phyloP scores from a whole-genome alignment of 2,888 invertebrate genomes.

The Magallana nippona region DNA sequence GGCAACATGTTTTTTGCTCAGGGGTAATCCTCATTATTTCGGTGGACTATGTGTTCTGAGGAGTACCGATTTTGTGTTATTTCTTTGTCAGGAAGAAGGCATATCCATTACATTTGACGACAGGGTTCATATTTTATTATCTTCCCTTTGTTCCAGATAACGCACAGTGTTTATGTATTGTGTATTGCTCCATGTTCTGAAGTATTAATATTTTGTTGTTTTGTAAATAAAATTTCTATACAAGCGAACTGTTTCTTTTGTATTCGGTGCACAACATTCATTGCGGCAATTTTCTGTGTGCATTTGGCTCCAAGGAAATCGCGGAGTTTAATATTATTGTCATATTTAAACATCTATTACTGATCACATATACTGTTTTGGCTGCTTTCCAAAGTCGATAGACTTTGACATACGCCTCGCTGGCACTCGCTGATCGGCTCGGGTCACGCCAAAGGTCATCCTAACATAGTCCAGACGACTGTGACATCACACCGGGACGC shows the following conservation, averaged over 20 bases:
- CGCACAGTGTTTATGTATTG: conserved; percentile 16
- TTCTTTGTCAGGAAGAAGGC: neutral
- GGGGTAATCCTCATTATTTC: conserved; percentile 9
- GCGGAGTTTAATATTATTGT: conserved; percentile 8
- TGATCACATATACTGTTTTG: conserved; percentile 33
- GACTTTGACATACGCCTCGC: conserved; percentile 32
- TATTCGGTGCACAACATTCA: neutral
- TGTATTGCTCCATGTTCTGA: conserved; percentile 13
- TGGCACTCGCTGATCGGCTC: conserved; percentile 16
- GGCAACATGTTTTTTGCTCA: neutral
- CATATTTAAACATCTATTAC: conserved; percentile 33
- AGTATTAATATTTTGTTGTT: conserved; percentile 4
- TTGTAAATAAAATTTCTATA: conserved; percentile 32
- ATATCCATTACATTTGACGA: neutral
- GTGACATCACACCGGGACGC: conserved; percentile 22
- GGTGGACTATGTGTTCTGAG: neutral
- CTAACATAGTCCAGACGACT: conserved; percentile 17
- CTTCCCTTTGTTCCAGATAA: conserved; percentile 8
- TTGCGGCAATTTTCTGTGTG: neutral
- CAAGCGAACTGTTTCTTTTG: neutral
- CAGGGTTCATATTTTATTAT: neutral
- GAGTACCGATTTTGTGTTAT: neutral
- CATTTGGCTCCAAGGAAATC: conserved; percentile 17
- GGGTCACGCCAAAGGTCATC: conserved; percentile 14
- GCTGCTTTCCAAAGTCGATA: conserved; percentile 33